phyloP scores from a whole-genome alignment of 23 tunicate species.

The Trididemnum miniatum region DNA sequence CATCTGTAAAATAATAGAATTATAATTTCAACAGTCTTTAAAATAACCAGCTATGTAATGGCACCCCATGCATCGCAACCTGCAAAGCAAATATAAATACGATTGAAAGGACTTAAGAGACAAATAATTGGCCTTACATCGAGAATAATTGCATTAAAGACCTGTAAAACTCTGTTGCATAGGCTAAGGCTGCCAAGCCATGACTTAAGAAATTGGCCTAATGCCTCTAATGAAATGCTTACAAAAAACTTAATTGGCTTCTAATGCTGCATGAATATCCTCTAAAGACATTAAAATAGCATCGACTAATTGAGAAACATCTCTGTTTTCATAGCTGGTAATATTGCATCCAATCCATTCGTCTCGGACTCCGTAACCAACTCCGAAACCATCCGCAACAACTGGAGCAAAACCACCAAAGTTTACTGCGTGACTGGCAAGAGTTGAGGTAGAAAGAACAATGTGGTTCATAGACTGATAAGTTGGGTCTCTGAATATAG shows the following conservation, averaged over 20 bases:
- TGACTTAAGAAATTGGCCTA: too few species aligned
- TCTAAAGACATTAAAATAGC: conserved; percentile 58
- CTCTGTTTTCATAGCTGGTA: conserved; percentile 75
- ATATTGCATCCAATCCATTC: conserved; percentile 77
- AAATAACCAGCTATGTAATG: too few species aligned
- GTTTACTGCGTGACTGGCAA: conserved; percentile 77
- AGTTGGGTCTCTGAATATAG: conserved; percentile 57
- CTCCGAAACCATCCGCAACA: conserved; percentile 93
- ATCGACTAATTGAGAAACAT: conserved; percentile 56
- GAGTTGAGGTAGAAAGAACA: conserved; percentile 91
- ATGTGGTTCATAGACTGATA: conserved; percentile 91
- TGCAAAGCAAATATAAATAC: too few species aligned
- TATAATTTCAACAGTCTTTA: too few species aligned
- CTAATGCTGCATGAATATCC: conserved; percentile 63
- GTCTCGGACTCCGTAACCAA: conserved; percentile 83
- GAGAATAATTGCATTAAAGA: too few species aligned
- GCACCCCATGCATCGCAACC: too few species aligned
- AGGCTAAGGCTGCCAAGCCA: too few species aligned
- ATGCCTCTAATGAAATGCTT: too few species aligned
- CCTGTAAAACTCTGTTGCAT: too few species aligned
- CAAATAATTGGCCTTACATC: too few species aligned
- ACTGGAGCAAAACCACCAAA: conserved; percentile 99
- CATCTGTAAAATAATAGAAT: too few species aligned
- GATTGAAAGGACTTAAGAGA: too few species aligned
- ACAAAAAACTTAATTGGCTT: conserved; percentile 21